A percentile compares a stretch with the other conserved stretches of the same genome.
These are phyloP conservation scores for Sinosuthora webbiana DNA, from an alignment of 2,113 vertebrate species.

Conservation along the genomic window DNA sequence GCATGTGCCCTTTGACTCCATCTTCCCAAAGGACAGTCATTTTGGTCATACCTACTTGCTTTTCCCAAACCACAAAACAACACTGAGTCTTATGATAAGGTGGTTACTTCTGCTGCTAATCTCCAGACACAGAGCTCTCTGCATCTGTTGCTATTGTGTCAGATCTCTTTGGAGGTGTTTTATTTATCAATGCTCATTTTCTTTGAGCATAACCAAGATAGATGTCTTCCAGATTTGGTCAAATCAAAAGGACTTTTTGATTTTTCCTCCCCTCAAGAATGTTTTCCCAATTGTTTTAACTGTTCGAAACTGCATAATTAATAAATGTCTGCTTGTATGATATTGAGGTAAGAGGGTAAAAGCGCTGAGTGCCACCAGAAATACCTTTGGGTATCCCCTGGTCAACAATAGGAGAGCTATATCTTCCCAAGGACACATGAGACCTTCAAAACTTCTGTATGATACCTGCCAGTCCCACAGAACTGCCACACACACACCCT, in stretches of 20 bases:
- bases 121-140: background rate
- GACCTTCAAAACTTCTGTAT: background rate
- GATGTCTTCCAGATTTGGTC: background rate
- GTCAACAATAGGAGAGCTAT: background rate
- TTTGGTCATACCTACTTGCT: constrained; percentile 61
- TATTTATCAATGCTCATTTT: background rate
- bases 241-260: background rate
- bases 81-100: background rate
- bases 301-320: background rate
- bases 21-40: constrained; percentile 43
- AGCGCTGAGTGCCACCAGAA: background rate
- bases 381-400: background rate
- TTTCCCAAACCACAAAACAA: constrained; percentile 53
- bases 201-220: background rate
- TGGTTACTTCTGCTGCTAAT: constrained; percentile 19
- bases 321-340: background rate
- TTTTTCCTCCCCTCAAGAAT: background rate
- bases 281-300: background rate
- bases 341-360: background rate
- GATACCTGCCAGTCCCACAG: background rate
- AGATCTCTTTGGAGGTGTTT: background rate
- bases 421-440: background rate
- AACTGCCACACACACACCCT: background rate
- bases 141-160: constrained; percentile 6
- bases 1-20: constrained; percentile 51